Base-by-base conservation (phyloP, 2,888 invertebrate genomes). In the Eristalis intricaria region DNA sequence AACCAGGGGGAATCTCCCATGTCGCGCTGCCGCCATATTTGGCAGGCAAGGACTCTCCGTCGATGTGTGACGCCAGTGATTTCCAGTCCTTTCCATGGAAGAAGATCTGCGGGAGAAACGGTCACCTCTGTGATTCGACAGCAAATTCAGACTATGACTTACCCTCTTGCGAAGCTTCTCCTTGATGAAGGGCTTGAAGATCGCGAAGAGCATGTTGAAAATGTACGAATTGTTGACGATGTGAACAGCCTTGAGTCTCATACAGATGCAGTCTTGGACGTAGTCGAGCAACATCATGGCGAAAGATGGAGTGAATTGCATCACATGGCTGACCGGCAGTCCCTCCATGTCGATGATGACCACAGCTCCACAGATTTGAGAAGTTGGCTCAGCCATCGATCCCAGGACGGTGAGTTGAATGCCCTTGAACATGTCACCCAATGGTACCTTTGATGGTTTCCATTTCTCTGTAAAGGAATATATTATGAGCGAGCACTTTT, bases 161-260 rank as follows among this genome's bases (percentile, higher is more conserved):
- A 96, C 96, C 91, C 98, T 95, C 83, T 95, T 96, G 69, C 96
- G 95, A 23, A 97, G 93, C 93, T 98, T 98, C 91, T 97, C 97
- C 89, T 96, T 94, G 89, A 98, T 94, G 91, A 98, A 98, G 0
- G 98, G 98, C 91, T 97, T 97, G 92, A 98, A 96, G 76, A 98
- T 94, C 10, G 96, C 95, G 90, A 96, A 98, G 4, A 97, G 94
- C 95, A 97, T 96, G 91, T 97, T 97, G 93, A 98, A 98, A 84
- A 98, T 94, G 89, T 95, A 95, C 0, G 98, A 97, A 91, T 98
- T 98, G 91, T 97, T 97, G n/a, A 98, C 94, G 69, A 98, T 94
- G 91, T 98, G 98, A 3, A 98, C 95, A 0, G 95, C 97, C 93
- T 97, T 98, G 63, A 98, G 93, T 69, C 98, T 95, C 85, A 96